Evolutionary conservation across 2,797 vertebrate species (phyloP), one percentile per base, ranked within the genome.

Genomic region (Podargus strigoides): DNA sequence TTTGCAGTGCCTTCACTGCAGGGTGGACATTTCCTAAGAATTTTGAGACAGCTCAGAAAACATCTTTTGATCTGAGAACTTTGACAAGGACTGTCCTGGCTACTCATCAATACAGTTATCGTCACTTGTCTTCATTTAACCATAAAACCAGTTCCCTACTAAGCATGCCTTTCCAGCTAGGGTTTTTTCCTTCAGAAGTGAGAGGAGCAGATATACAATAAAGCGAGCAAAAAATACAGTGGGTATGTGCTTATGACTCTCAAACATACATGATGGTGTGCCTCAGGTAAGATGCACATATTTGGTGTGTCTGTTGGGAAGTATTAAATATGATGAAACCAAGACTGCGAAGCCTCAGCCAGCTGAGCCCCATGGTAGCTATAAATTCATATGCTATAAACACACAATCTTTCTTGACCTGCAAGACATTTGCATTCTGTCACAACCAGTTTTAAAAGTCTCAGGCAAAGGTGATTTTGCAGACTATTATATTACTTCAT

Each of bases 401-500:
- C 24, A 60, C 32, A 53, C 16, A 27, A n/a, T 46, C 62, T 85
- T 87, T 70, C 78, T 91, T 8, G 16, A 18, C 42, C 49, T 72
- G 46, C 53, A 64, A 64, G 69, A 66, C 8, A 72, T 74, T 85
- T 75, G 69, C 64, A 44, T 77, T 89, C 89, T 74, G 73, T 91
- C 82, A 87, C 49, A 68, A n/a, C 42, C 47, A 52, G 34, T 78
- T 91, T 85, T 56, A 87, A 44, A 89, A 68, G 44, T 80, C 44
- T 37, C 67, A 73, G 79, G 39, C 8, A 3, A 87, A 91, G 82
- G 79, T 92, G 72, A 89, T 95, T 96, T 92, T 85, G 47, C 56
- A 95, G 53, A 36, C 76, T 87, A 49, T 83, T 52, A 39, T 77
- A 68, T n/a, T n/a, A n/a, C 77, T 92, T 92, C 91, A 87, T 89